Conservation (phyloP, 2,797 vertebrate species). For the Myotis vivesi region DNA sequence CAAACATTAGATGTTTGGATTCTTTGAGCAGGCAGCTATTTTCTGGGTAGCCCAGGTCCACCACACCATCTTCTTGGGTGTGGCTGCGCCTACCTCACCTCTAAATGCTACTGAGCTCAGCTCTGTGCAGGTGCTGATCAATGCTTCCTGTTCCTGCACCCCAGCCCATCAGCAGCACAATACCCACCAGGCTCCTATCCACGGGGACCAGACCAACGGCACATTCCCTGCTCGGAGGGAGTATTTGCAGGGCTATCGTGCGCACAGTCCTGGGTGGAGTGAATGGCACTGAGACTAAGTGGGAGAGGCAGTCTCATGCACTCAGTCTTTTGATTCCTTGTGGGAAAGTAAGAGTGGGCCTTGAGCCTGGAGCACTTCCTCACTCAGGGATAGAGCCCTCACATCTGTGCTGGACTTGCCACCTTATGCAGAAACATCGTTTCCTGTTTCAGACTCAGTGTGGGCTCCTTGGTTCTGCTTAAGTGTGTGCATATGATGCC, state of each 20-base stretch:
- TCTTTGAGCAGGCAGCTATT: neutral
- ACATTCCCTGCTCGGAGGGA: no score
- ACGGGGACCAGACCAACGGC: fast-evolving
- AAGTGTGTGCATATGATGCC: fast-evolving
- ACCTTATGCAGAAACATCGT: fast-evolving
- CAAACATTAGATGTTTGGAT: fast-evolving
- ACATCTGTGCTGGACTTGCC: neutral
- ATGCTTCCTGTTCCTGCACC: no score
- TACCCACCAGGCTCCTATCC: fast-evolving
- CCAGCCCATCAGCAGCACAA: fast-evolving
- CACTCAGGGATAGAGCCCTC: neutral
- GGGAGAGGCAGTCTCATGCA: fast-evolving
- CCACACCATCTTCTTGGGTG: fast-evolving
- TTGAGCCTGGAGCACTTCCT: neutral
- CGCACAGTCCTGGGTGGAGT: no score
- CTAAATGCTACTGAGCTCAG: fast-evolving
- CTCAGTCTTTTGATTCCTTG: fast-evolving
- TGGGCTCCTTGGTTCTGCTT: neutral
- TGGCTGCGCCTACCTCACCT: fast-evolving
- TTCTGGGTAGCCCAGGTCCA: neutral
- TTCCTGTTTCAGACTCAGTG: neutral
- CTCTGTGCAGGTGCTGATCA: neutral
- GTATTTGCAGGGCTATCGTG: fast-evolving
- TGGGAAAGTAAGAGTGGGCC: no score
- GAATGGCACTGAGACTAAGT: neutral